phyloP scores from a whole-genome alignment of 2,797 vertebrate genomes.

The Neostethus bicornis region DNA sequence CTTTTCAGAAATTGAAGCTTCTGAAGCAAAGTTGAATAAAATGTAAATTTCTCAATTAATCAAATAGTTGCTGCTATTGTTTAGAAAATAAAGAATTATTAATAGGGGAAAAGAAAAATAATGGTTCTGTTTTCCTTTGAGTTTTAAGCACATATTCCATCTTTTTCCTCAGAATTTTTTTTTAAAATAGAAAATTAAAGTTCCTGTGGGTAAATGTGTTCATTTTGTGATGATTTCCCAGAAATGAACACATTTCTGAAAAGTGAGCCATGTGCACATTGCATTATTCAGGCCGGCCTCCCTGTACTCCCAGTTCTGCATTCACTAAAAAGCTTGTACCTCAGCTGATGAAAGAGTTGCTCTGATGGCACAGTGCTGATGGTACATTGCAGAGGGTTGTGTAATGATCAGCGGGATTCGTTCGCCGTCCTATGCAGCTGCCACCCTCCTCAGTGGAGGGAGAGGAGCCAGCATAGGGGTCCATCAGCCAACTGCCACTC shows the following conservation, averaged over 20 bases:
- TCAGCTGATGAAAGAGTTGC: constrained; percentile 61
- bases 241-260: constrained; percentile 39
- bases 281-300: constrained; percentile 69
- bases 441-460: constrained; percentile 53
- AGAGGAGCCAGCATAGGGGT: constrained; percentile 49
- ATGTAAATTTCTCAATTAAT: no score
- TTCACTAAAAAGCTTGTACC: constrained; percentile 48
- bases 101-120: no score
- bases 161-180: no score
- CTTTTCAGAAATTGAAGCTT: no score
- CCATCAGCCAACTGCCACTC: constrained; percentile 54
- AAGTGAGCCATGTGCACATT: constrained; percentile 53
- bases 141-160: no score
- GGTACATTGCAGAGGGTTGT: constrained; percentile 54
- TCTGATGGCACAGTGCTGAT: constrained; percentile 45
- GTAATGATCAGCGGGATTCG: constrained; percentile 71
- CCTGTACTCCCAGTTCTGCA: constrained; percentile 41
- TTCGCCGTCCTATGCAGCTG: constrained; percentile 67
- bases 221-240: constrained; percentile 12
- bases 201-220: background rate
- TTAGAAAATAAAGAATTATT: no score
- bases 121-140: no score
- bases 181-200: background rate
- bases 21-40: no score
- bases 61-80: no score